These are phyloP conservation scores for Tipula vernalis DNA, from an alignment of 2,888 invertebrate species.

Conservation along the genomic window DNA sequence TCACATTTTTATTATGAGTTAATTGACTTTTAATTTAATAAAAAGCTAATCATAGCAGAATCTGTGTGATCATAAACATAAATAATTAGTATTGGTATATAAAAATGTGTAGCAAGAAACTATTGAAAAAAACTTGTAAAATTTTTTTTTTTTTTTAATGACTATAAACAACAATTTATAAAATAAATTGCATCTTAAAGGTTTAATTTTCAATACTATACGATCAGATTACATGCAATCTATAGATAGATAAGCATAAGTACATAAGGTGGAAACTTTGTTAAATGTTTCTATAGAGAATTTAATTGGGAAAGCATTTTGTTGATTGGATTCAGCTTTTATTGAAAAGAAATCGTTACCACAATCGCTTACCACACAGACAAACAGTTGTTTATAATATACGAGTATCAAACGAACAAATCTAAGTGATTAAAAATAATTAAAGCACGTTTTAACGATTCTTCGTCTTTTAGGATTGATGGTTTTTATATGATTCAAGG, in stretches of 20 bases:
- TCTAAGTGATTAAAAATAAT: too few species aligned
- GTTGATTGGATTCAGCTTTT: background rate
- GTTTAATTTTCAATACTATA: background rate
- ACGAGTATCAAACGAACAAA: too few species aligned
- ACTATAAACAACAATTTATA: background rate
- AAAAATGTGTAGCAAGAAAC: background rate
- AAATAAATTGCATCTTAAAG: background rate
- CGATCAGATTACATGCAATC: background rate
- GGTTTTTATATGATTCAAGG: too few species aligned
- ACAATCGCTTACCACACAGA: background rate
- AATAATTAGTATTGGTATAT: background rate
- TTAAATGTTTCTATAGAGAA: background rate
- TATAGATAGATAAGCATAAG: background rate
- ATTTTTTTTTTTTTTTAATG: background rate
- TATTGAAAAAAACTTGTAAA: background rate
- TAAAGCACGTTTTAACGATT: too few species aligned
- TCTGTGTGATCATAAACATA: background rate
- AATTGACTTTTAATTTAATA: background rate
- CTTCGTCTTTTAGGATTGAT: too few species aligned
- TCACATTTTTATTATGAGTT: background rate
- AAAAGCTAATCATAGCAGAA: background rate
- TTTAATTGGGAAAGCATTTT: background rate
- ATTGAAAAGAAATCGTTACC: background rate
- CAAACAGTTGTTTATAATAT: too few species aligned
- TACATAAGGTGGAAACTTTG: background rate